These are phyloP conservation scores for Synanthedon andrenaeformis DNA, from an alignment of 2,888 invertebrate genomes.

Conservation along the genomic window DNA sequence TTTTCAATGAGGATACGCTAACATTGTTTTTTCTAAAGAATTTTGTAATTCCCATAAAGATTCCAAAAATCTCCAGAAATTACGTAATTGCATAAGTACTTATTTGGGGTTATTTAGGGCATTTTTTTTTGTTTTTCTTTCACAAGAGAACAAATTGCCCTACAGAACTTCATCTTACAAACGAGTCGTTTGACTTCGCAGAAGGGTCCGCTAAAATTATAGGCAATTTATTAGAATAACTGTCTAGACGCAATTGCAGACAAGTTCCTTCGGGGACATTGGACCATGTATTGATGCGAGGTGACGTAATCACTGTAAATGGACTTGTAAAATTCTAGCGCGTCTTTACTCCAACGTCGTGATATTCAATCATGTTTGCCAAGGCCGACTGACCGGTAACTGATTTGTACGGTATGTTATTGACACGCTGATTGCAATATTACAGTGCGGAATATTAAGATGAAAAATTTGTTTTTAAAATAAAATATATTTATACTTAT, in stretches of 20 bases:
- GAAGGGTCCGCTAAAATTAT: not conserved
- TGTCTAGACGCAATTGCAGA: conserved; percentile 10
- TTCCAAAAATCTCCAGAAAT: not conserved
- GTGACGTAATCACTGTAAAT: conserved; percentile 36
- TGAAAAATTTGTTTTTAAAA: no score
- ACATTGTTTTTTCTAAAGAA: no score
- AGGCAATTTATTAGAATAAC: not conserved
- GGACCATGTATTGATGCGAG: conserved; percentile 20
- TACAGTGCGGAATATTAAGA: no score
- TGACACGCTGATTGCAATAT: no score
- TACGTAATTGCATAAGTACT: no score
- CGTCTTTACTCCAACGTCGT: conserved; percentile 17
- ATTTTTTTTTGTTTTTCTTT: no score
- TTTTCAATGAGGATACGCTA: no score
- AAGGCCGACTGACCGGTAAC: conserved; percentile 19
- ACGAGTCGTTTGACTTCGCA: no score
- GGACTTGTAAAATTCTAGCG: conserved; percentile 6
- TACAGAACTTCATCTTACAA: no score
- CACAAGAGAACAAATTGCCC: no score
- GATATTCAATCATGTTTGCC: conserved; percentile 13
- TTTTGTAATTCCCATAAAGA: not conserved
- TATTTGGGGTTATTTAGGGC: no score
- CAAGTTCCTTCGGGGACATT: conserved; percentile 6
- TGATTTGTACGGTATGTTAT: conserved; percentile 5
- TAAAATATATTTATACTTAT: no score